Evolutionary conservation across 2,113 vertebrate species (phyloP).

Genomic region (Onychorhynchus coronatus): DNA sequence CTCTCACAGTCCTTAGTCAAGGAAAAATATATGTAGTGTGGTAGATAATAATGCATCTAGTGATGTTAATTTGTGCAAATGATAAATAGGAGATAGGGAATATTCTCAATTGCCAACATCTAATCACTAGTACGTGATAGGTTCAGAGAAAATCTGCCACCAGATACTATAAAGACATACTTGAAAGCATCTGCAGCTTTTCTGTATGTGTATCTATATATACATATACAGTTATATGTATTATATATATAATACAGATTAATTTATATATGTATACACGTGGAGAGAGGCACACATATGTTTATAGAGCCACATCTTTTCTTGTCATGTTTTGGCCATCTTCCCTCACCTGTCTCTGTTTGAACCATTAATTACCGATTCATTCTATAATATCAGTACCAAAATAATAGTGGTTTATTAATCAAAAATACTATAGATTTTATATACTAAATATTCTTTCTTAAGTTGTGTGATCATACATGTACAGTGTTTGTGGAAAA

Average conservation of each 20-base stretch:
- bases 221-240: not conserved
- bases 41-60: not conserved
- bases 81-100: not conserved
- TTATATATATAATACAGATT: not conserved
- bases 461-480: not conserved
- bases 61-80: not conserved
- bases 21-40: not conserved
- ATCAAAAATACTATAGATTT: not conserved
- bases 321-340: not conserved
- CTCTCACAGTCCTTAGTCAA: not conserved
- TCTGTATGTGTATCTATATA: not conserved
- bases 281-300: accelerated
- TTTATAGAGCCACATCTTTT: not conserved
- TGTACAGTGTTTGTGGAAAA: not conserved
- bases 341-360: not conserved
- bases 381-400: not conserved
- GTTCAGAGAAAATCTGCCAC: not conserved
- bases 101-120: not conserved
- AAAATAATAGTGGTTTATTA: not conserved
- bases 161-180: not conserved
- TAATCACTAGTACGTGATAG: not conserved
- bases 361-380: not conserved
- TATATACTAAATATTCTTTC: not conserved
- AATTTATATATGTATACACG: not conserved
- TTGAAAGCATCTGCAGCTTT: not conserved